Conservation (phyloP, 2,797 vertebrate genomes). For the Phyllotis vaccarum region DNA sequence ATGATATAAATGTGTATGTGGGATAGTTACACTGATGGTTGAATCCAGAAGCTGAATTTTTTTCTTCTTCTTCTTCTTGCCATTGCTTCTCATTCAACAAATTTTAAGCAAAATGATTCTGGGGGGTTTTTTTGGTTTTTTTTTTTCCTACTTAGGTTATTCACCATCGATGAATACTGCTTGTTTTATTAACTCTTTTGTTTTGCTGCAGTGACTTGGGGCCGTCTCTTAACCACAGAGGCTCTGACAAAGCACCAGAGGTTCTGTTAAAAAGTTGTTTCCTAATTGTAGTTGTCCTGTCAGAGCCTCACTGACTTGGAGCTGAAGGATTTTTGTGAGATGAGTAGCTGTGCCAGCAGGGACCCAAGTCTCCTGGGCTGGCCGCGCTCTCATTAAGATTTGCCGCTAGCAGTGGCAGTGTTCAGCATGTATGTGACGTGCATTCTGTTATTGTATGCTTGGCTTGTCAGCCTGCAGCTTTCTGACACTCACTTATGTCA, state of each 20-base stretch:
- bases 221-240: conserved; percentile 89
- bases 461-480: conserved; percentile 94
- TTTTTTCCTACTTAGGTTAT: conserved; percentile 78
- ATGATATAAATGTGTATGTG: background rate
- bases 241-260: conserved; percentile 97
- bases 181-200: conserved; percentile 91
- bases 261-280: conserved; percentile 93
- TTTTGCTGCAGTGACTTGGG: conserved; percentile 88
- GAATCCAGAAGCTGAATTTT: conserved; percentile 1
- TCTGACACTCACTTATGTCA: conserved; percentile 95
- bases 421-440: conserved; percentile 94
- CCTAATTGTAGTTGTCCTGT: conserved; percentile 91
- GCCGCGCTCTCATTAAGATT: conserved; percentile 92
- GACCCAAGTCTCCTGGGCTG: conserved; percentile 93
- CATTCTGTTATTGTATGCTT: conserved; percentile 94
- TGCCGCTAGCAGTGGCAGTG: conserved; percentile 93
- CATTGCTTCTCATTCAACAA: conserved; percentile 77
- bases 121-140: conserved; percentile 80
- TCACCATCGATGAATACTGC: conserved; percentile 86
- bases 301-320: conserved; percentile 92
- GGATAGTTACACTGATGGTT: background rate
- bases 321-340: conserved; percentile 93
- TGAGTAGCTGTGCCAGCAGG: conserved; percentile 93
- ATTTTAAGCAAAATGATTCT: conserved; percentile 81
- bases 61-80: too few species aligned